phyloP scores from a whole-genome alignment of 2,888 invertebrate genomes.

The Malthinus flaveolus region DNA sequence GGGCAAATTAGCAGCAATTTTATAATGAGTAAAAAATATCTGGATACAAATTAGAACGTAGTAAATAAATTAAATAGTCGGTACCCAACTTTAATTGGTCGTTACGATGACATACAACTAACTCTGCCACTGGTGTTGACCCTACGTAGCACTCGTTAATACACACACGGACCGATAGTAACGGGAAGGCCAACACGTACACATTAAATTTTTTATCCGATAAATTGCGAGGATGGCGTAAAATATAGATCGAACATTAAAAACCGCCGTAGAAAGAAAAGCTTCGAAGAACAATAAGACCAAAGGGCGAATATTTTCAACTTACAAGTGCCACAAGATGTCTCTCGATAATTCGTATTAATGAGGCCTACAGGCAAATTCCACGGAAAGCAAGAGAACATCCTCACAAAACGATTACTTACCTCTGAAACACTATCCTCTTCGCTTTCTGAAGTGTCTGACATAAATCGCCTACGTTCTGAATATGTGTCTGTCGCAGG shows the following conservation, averaged over 20 bases:
- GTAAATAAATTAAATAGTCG: slow-evolving; percentile 20
- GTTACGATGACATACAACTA: slow-evolving; percentile 20
- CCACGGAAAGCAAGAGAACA: slow-evolving; percentile 43
- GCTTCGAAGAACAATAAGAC: slow-evolving; percentile 11
- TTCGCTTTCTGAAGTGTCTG: slow-evolving; percentile 94
- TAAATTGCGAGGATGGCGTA: slow-evolving; percentile 6
- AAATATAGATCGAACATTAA: slow-evolving; percentile 7
- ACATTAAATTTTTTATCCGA: slow-evolving; percentile 19
- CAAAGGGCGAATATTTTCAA: slow-evolving; percentile 34
- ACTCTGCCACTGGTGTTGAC: slow-evolving; percentile 23
- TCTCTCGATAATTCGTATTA: slow-evolving; percentile 66
- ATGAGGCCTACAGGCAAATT: slow-evolving; percentile 50
- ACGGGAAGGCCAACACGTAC: slow-evolving; percentile 26
- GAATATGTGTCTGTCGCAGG: slow-evolving; percentile 85
- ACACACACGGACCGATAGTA: slow-evolving; percentile 19
- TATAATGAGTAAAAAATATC: slow-evolving; percentile 11
- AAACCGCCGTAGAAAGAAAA: slow-evolving; percentile 7
- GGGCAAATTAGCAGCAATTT: slow-evolving; percentile 6
- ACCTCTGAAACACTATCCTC: slow-evolving; percentile 97
- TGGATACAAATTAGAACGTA: slow-evolving; percentile 13
- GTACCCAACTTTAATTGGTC: slow-evolving; percentile 17
- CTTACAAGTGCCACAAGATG: slow-evolving; percentile 60
- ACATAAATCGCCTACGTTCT: slow-evolving; percentile 86
- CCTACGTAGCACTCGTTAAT: slow-evolving; percentile 26
- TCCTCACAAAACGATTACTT: slow-evolving; percentile 53